Conservation (phyloP, 2,888 invertebrate species). For the Synanthedon andrenaeformis region DNA sequence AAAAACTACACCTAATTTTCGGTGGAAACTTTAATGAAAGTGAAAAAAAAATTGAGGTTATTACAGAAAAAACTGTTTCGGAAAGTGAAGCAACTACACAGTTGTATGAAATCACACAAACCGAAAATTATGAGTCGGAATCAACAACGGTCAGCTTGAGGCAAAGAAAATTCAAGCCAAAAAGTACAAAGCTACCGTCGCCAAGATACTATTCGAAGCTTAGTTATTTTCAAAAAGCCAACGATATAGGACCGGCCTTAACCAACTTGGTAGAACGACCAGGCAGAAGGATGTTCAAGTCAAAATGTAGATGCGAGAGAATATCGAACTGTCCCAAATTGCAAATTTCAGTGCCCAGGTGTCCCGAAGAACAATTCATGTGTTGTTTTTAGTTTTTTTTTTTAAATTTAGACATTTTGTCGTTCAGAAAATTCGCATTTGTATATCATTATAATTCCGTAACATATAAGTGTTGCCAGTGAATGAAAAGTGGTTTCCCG, state of each 20-base stretch:
- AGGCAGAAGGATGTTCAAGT: conserved; percentile 38
- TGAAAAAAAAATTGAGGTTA: conserved; percentile 7
- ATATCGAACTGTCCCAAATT: conserved; percentile 63
- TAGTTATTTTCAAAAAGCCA: conserved; percentile 35
- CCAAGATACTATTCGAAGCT: conserved; percentile 35
- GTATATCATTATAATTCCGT: too few species aligned
- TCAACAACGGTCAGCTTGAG: conserved; percentile 10
- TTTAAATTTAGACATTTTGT: background rate
- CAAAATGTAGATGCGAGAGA: conserved; percentile 55
- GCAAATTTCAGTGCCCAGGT: conserved; percentile 56
- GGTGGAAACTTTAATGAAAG: conserved; percentile 2
- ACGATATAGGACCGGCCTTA: conserved; percentile 16
- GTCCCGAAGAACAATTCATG: conserved; percentile 59
- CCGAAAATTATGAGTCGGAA: conserved; percentile 4
- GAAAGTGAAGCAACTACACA: background rate
- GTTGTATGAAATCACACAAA: conserved; percentile 6
- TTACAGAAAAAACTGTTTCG: conserved; percentile 10
- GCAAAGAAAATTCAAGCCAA: background rate
- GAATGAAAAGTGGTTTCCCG: too few species aligned
- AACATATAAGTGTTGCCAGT: too few species aligned
- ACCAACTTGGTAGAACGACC: conserved; percentile 35
- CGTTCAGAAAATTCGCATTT: too few species aligned
- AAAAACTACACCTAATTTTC: conserved; percentile 30
- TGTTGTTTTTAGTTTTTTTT: conserved; percentile 43
- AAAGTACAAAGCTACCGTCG: conserved; percentile 15